These are phyloP conservation scores for Bombus polaris DNA, from an alignment of 1,140 invertebrate genomes.

Conservation along the genomic window DNA sequence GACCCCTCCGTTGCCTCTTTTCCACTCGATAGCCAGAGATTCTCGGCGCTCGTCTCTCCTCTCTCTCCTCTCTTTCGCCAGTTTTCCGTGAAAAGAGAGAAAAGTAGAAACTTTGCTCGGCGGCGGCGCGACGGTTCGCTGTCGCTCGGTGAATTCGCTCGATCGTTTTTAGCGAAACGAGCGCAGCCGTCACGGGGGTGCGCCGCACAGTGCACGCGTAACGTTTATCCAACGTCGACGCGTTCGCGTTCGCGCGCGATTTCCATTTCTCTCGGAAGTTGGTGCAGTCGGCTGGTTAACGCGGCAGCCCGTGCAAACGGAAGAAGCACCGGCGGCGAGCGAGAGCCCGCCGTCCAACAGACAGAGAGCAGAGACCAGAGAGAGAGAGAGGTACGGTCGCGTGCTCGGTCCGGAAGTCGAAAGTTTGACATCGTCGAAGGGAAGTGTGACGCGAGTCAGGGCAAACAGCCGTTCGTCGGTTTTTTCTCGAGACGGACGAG, in stretches of 20 bases:
- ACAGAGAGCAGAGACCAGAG: too few relatives aligned
- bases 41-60: constrained; percentile 28
- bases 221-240: too few relatives aligned
- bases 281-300: too few relatives aligned
- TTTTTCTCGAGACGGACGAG: constrained; percentile 79
- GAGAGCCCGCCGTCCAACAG: too few relatives aligned
- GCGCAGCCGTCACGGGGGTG: too few relatives aligned
- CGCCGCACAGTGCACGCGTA: too few relatives aligned
- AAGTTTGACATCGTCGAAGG: constrained; percentile 81
- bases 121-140: neutral
- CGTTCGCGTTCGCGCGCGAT: too few relatives aligned
- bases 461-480: constrained; percentile 75
- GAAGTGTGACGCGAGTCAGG: constrained; percentile 78
- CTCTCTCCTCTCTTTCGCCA: constrained; percentile 30
- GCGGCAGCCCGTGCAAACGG: too few relatives aligned
- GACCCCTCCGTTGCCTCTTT: constrained; percentile 57
- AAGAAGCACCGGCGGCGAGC: too few relatives aligned
- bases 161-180: too few relatives aligned
- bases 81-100: constrained; percentile 17
- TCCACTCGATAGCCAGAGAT: constrained; percentile 47
- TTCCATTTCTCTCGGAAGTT: too few relatives aligned
- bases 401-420: constrained; percentile 78
- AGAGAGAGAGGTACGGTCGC: constrained; percentile 34
- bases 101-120: constrained; percentile 1
- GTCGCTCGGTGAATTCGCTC: neutral